Percentiles rank a stretch among this genome's conserved stretches.
phyloP scores from a whole-genome alignment of 1,140 invertebrate genomes.

The Palaemon carinicauda region DNA sequence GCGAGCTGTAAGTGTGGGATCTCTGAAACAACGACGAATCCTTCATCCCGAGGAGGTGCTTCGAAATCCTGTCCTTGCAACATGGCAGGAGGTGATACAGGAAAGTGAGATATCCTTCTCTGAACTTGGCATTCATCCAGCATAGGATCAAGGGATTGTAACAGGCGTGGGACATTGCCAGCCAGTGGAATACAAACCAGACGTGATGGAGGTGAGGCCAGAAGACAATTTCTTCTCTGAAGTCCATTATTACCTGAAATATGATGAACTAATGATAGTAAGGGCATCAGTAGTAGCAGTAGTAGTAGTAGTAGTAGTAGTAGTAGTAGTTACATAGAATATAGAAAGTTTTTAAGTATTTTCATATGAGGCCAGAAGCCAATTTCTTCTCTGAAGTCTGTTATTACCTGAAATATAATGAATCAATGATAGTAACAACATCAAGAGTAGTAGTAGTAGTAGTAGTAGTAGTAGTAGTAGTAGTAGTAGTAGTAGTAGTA shows the following conservation, averaged over 20 bases:
- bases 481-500: no score
- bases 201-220: slow-evolving; percentile 59
- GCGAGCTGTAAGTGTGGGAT: slow-evolving; percentile 25
- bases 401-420: slow-evolving; percentile 4
- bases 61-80: neutral
- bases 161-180: slow-evolving; percentile 64
- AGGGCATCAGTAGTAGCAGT: neutral
- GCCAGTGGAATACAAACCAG: slow-evolving; percentile 61
- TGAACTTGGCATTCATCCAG: slow-evolving; percentile 68
- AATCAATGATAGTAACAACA: neutral
- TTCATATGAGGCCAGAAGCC: neutral
- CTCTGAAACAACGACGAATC: slow-evolving; percentile 11
- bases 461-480: no score
- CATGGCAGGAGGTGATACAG: slow-evolving; percentile 33
- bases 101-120: slow-evolving; percentile 59
- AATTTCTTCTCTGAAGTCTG: slow-evolving; percentile 16
- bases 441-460: neutral
- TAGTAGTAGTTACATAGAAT: no score
- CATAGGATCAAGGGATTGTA: slow-evolving; percentile 69
- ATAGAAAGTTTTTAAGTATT: no score
- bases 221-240: neutral
- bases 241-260: slow-evolving; percentile 38
- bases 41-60: neutral
- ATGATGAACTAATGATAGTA: neutral
- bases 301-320: no score